These are phyloP conservation scores for Limnephilus auricula DNA, from an alignment of 2,888 invertebrate species.

Conservation along the genomic window DNA sequence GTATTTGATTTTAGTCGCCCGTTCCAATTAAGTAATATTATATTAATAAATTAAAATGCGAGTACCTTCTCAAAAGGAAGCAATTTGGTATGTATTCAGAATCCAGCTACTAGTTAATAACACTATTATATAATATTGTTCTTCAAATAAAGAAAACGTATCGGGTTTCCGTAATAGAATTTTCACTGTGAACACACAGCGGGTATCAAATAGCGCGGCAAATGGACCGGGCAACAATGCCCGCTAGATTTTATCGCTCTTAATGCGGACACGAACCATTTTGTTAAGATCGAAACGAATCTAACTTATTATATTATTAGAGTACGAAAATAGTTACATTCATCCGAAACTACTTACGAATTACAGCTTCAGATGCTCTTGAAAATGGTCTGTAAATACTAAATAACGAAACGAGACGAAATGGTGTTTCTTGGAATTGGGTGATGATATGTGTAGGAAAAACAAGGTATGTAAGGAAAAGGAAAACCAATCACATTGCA, in stretches of 20 bases:
- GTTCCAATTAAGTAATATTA: no score
- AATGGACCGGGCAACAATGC: slow-evolving; percentile 42
- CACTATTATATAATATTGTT: neutral
- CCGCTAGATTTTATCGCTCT: slow-evolving; percentile 11
- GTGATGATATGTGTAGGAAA: no score
- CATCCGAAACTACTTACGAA: neutral
- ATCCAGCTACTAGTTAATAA: neutral
- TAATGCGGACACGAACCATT: slow-evolving; percentile 28
- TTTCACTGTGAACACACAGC: slow-evolving; percentile 9
- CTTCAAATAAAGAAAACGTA: slow-evolving; percentile 15
- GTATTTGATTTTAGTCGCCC: no score
- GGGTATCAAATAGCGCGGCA: slow-evolving; percentile 36
- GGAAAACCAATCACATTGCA: no score
- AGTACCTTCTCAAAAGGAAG: neutral
- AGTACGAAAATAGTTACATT: neutral
- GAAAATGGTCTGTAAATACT: no score
- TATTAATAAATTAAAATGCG: no score
- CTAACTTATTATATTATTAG: slow-evolving; percentile 5
- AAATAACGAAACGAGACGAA: no score
- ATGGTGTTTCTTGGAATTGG: no score
- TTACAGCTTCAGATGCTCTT: no score
- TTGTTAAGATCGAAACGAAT: slow-evolving; percentile 28
- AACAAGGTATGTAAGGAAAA: no score
- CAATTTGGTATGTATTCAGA: neutral
- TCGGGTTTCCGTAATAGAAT: slow-evolving; percentile 33